Conservation (phyloP, 1,140 invertebrate species). For the Dufourea novaeangliae region DNA sequence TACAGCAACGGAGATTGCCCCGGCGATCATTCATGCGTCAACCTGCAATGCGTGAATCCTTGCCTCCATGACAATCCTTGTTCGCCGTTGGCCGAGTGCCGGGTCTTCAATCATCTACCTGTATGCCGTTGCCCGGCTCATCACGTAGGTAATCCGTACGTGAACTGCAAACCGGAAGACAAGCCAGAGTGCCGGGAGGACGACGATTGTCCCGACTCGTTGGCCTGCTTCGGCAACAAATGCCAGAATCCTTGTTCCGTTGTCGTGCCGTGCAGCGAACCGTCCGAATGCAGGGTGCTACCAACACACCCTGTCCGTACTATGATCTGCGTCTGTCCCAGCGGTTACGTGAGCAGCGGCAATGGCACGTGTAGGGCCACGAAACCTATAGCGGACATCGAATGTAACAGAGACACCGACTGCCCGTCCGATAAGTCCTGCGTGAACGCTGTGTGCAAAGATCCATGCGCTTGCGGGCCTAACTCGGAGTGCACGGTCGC, state of each 20-base stretch:
- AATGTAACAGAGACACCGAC: conserved; percentile 89
- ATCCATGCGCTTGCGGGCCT: conserved; percentile 91
- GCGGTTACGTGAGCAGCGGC: conserved; percentile 92
- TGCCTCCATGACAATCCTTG: conserved; percentile 91
- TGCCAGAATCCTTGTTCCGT: conserved; percentile 92
- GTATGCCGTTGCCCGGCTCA: conserved; percentile 90
- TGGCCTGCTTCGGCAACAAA: conserved; percentile 90
- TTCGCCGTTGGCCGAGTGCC: conserved; percentile 89
- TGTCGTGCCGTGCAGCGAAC: conserved; percentile 89
- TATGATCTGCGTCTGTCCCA: conserved; percentile 93
- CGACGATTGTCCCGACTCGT: conserved; percentile 88
- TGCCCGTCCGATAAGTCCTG: conserved; percentile 90
- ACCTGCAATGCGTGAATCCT: conserved; percentile 92
- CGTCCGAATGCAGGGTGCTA: conserved; percentile 90
- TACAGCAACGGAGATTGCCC: conserved; percentile 94
- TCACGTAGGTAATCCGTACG: conserved; percentile 89
- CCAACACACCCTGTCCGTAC: conserved; percentile 91
- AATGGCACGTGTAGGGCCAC: conserved; percentile 89
- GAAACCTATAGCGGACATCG: conserved; percentile 84
- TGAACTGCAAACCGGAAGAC: conserved; percentile 87
- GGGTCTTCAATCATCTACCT: conserved; percentile 90
- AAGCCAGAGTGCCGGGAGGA: conserved; percentile 91
- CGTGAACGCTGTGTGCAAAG: conserved; percentile 88
- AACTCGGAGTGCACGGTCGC: conserved; percentile 91
- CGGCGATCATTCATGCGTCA: conserved; percentile 90